A percentile compares a stretch with the other conserved stretches of the same genome.
Evolutionary conservation across 2,797 vertebrate genomes (phyloP).

Genomic region (Morus bassanus): DNA sequence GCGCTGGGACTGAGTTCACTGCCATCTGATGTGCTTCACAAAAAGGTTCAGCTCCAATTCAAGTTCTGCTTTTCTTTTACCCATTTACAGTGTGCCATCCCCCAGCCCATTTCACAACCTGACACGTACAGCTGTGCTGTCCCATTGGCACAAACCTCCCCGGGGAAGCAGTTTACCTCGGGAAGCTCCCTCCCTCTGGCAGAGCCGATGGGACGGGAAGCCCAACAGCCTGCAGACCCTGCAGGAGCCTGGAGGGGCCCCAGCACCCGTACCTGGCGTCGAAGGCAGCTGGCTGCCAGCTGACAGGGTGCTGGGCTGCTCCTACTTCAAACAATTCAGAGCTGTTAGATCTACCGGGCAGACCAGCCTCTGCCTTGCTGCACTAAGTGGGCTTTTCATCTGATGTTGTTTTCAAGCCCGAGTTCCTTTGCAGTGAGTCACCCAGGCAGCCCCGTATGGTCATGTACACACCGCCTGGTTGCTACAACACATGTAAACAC

Average conservation of each 20-base stretch:
- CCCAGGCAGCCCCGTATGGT: neutral
- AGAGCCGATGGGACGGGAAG: neutral
- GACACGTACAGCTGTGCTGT: accelerated
- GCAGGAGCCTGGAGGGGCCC: neutral
- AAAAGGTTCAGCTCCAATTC: neutral
- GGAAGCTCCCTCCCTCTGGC: neutral
- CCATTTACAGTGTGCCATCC: neutral
- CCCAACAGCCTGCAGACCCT: neutral
- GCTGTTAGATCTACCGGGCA: neutral
- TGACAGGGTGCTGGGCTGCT: neutral
- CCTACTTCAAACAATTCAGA: neutral
- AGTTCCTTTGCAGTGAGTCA: slow-evolving; percentile 65
- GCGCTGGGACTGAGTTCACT: neutral
- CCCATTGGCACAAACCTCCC: neutral
- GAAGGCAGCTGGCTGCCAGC: neutral
- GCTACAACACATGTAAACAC: slow-evolving; percentile 72
- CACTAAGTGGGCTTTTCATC: neutral
- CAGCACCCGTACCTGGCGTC: accelerated
- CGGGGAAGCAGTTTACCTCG: accelerated
- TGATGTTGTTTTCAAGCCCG: neutral
- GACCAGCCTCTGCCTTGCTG: neutral
- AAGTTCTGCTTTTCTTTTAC: neutral
- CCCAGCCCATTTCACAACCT: neutral
- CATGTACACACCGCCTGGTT: slow-evolving; percentile 39
- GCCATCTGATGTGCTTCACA: neutral